These are phyloP conservation scores for Ferrisia virgata DNA, from an alignment of 2,888 invertebrate species.

Conservation along the genomic window DNA sequence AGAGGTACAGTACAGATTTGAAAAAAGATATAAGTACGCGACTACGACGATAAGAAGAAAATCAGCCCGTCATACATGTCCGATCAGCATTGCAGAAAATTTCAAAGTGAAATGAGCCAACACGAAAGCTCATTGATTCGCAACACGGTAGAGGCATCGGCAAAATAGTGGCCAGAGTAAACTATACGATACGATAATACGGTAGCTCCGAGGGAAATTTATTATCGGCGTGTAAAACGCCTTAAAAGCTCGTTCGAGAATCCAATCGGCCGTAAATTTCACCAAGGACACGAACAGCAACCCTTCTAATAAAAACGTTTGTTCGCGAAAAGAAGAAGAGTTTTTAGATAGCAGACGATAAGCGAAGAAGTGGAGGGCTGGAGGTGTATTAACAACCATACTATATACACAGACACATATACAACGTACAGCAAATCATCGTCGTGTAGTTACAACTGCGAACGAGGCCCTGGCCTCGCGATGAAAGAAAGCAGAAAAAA, in stretches of 20 bases:
- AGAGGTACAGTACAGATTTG: too few species aligned
- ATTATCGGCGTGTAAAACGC: slow-evolving; percentile 29
- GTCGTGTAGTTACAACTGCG: too few species aligned
- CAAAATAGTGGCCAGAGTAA: too few species aligned
- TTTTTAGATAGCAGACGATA: too few species aligned
- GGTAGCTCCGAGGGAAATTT: neutral
- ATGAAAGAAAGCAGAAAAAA: neutral
- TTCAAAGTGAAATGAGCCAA: slow-evolving; percentile 11
- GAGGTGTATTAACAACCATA: neutral
- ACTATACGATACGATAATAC: neutral
- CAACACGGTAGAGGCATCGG: too few species aligned
- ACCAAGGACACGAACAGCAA: neutral
- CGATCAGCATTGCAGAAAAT: neutral
- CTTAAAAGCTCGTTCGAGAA: slow-evolving; percentile 20
- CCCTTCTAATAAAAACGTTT: neutral
- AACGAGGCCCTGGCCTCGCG: neutral
- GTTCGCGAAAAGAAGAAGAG: neutral
- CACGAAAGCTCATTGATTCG: slow-evolving; percentile 9
- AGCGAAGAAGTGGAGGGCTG: neutral
- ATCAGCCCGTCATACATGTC: neutral
- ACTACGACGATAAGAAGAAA: neutral
- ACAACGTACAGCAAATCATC: neutral
- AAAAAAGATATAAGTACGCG: too few species aligned
- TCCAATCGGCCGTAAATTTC: slow-evolving; percentile 29
- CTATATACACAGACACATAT: neutral